Evolutionary conservation across 1,140 invertebrate species (phyloP).

Genomic region (Cotesia vestalis): DNA sequence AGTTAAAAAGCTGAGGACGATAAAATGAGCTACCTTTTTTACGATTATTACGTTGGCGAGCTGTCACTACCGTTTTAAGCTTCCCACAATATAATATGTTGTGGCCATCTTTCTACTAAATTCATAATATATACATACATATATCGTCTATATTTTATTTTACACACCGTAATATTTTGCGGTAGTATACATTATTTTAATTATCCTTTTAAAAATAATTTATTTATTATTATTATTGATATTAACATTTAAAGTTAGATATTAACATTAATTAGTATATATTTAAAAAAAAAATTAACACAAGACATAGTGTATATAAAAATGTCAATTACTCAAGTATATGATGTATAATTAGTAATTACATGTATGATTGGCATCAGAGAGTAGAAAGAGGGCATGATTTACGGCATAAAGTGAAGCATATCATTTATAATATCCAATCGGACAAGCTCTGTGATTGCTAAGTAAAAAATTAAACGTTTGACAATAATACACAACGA

Average conservation of each 20-base stretch:
- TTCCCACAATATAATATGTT: conserved; percentile 36
- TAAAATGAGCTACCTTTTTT: conserved; percentile 51
- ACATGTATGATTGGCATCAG: no score
- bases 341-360: no score
- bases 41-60: conserved; percentile 55
- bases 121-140: conserved; percentile 11
- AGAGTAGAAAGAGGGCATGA: conserved; percentile 8
- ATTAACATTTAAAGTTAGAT: no score
- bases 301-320: no score
- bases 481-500: neutral
- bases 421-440: no score
- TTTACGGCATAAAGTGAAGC: conserved; percentile 41
- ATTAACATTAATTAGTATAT: no score
- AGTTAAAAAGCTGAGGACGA: conserved; percentile 41
- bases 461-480: conserved; percentile 40
- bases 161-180: neutral
- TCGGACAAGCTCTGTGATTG: conserved; percentile 19
- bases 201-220: no score
- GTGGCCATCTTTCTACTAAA: conserved; percentile 34
- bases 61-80: conserved; percentile 48
- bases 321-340: no score
- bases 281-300: no score
- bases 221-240: no score
- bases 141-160: conserved; percentile 15
- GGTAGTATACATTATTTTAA: no score